Percentiles rank a stretch among this genome's conserved stretches.
These are phyloP conservation scores for Hycleus cichorii DNA, from an alignment of 1,140 invertebrate genomes.

Conservation along the genomic window DNA sequence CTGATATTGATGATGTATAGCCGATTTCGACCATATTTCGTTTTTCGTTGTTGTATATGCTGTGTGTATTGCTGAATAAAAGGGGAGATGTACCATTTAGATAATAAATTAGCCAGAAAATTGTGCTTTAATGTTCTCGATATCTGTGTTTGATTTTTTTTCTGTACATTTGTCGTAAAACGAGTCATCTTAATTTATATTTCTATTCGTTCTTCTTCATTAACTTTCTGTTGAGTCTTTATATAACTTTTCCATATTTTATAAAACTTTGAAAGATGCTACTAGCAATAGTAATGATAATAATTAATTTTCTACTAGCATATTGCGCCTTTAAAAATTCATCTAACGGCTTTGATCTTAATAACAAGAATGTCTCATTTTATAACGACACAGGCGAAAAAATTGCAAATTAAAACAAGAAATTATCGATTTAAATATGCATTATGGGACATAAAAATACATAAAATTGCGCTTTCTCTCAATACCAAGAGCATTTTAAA, in stretches of 20 bases:
- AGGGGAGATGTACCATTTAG: constrained; percentile 16
- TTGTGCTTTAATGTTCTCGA: constrained; percentile 8
- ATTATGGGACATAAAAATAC: constrained; percentile 5
- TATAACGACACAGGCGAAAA: constrained; percentile 2
- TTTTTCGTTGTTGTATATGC: background rate
- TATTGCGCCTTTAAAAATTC: constrained; percentile 6
- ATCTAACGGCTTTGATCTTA: constrained; percentile 9
- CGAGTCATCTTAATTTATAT: no score
- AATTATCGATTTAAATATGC: constrained; percentile 13
- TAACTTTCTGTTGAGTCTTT: constrained; percentile 1
- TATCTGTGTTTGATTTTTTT: background rate
- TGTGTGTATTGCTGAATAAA: constrained; percentile 11
- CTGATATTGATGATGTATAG: constrained; percentile 13
- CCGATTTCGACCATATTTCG: constrained; percentile 12
- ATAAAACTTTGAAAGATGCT: constrained; percentile 2
- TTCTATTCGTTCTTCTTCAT: background rate
- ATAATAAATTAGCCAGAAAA: constrained; percentile 14
- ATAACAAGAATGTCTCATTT: constrained; percentile 8
- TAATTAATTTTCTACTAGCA: constrained; percentile 5
- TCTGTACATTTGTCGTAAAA: no score
- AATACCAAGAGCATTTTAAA: no score
- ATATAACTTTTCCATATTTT: background rate
- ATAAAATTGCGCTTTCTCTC: no score
- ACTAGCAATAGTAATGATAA: background rate
- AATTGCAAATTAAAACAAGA: constrained; percentile 4